Conservation (phyloP, 2,797 vertebrate species). For the Nannoperca australis region DNA sequence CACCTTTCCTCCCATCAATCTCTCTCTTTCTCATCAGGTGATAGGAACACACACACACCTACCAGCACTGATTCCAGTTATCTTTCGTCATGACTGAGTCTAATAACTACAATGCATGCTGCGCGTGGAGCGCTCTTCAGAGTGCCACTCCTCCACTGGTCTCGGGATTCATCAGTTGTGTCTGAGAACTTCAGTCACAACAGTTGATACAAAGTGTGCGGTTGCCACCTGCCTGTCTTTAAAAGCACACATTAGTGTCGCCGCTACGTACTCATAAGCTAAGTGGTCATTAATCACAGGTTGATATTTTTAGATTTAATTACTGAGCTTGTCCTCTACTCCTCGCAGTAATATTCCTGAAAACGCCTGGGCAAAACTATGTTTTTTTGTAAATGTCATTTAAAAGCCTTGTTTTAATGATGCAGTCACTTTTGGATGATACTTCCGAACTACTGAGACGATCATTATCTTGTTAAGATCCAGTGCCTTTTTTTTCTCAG, state of each 20-base stretch:
- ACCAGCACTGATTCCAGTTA: conserved; percentile 43
- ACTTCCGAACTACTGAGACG: conserved; percentile 55
- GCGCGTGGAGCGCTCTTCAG: conserved; percentile 31
- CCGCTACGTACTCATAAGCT: conserved; percentile 58
- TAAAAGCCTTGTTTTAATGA: conserved; percentile 59
- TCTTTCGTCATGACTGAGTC: conserved; percentile 30
- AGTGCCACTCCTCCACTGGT: conserved; percentile 25
- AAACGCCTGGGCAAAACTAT: conserved; percentile 41
- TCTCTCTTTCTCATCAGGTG: conserved; percentile 46
- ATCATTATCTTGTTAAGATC: conserved; percentile 70
- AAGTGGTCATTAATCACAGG: conserved; percentile 76
- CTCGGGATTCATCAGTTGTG: conserved; percentile 35
- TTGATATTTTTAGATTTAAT: conserved; percentile 80
- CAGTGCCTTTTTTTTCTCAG: conserved; percentile 11
- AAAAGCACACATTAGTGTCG: conserved; percentile 43
- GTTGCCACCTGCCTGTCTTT: conserved; percentile 43
- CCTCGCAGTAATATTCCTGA: conserved; percentile 48
- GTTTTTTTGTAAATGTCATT: conserved; percentile 51
- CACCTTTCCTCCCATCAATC: conserved; percentile 33
- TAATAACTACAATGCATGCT: conserved; percentile 51
- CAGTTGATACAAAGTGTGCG: conserved; percentile 13
- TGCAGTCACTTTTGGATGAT: conserved; percentile 57
- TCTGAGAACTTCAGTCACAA: conserved; percentile 29
- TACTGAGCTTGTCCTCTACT: conserved; percentile 58
- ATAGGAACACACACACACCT: conserved; percentile 35